phyloP scores from a whole-genome alignment of 2,888 invertebrate species.

The Zygothrica quintamaculata region DNA sequence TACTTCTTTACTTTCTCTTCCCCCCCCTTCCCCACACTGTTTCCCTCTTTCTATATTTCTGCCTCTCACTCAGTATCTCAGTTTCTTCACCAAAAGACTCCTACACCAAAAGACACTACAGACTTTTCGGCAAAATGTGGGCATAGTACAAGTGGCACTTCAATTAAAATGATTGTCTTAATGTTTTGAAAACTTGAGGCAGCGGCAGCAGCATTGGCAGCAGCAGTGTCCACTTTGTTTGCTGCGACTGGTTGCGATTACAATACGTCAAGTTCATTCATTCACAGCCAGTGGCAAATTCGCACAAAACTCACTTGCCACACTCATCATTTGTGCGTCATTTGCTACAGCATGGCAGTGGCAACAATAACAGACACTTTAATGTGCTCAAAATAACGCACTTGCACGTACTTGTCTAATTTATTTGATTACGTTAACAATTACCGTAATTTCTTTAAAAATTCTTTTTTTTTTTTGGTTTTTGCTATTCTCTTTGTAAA shows the following conservation, averaged over 20 bases:
- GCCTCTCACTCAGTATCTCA: background rate
- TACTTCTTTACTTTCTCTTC: background rate
- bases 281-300: constrained; percentile 31
- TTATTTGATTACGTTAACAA: constrained; percentile 75
- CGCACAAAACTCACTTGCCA: background rate
- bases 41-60: background rate
- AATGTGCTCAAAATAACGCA: constrained; percentile 75
- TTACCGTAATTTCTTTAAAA: constrained; percentile 31
- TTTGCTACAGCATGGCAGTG: constrained; percentile 27
- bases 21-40: background rate
- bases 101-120: no score
- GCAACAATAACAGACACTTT: constrained; percentile 56
- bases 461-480: background rate
- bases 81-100: constrained; percentile 9
- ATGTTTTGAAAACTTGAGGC: constrained; percentile 45
- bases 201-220: no score
- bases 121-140: constrained; percentile 16
- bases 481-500: constrained; percentile 10
- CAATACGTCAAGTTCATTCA: constrained; percentile 39
- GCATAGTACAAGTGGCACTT: constrained; percentile 69
- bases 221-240: constrained; percentile 1
- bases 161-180: constrained; percentile 80
- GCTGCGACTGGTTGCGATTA: constrained; percentile 33
- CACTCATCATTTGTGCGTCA: constrained; percentile 19
- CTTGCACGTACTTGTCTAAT: constrained; percentile 76